These are phyloP conservation scores for Drosophila koepferae DNA, from an alignment of 2,888 invertebrate genomes.

Conservation along the genomic window DNA sequence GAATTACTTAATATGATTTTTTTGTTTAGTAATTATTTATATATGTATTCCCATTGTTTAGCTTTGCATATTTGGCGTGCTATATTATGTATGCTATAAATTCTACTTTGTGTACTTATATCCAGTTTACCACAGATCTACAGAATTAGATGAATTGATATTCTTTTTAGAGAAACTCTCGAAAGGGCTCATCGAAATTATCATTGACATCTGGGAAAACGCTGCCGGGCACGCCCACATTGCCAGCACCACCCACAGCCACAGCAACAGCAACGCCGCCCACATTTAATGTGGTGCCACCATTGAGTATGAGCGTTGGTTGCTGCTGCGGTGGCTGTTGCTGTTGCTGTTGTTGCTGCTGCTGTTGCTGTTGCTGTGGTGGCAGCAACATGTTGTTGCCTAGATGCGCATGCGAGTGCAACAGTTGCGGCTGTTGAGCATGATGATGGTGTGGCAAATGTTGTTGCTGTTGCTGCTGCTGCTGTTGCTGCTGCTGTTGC, in stretches of 20 bases:
- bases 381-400: constrained; percentile 62
- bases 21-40: constrained; percentile 3
- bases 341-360: constrained; percentile 24
- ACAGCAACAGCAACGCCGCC: constrained; percentile 41
- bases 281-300: constrained; percentile 42
- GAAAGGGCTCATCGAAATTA: constrained; percentile 84
- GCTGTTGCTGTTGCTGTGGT: constrained; percentile 60
- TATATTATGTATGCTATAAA: constrained; percentile 43
- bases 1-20: neutral
- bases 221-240: constrained; percentile 17
- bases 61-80: neutral
- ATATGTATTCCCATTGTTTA: constrained; percentile 2
- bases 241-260: constrained; percentile 27
- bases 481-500: constrained; percentile 18
- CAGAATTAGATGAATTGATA: neutral
- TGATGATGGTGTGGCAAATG: constrained; percentile 51
- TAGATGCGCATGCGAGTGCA: constrained; percentile 65
- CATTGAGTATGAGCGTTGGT: constrained; percentile 71
- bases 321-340: constrained; percentile 31
- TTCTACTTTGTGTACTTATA: constrained; percentile 46
- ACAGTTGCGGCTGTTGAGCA: constrained; percentile 55
- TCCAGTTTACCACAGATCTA: constrained; percentile 55
- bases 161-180: constrained; percentile 83
- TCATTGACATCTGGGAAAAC: constrained; percentile 81
- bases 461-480: constrained; percentile 52